phyloP scores from a whole-genome alignment of 2,888 invertebrate genomes.

The Lasioglossum leucozonium region DNA sequence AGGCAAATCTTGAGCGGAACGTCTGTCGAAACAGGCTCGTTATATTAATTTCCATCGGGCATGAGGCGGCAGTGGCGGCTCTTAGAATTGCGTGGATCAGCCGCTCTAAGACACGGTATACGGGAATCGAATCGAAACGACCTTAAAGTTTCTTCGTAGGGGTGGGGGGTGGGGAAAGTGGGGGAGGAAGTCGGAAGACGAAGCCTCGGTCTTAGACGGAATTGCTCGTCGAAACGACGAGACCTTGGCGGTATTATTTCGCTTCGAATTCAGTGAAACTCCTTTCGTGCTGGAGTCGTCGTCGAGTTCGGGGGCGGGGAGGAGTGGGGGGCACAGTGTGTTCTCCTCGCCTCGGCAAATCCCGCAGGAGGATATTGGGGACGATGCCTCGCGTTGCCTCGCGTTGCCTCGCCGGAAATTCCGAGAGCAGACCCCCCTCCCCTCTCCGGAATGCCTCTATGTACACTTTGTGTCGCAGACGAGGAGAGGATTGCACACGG shows the following conservation, averaged over 20 bases:
- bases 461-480: constrained; percentile 16
- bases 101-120: constrained; percentile 13
- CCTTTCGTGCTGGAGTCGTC: constrained; percentile 57
- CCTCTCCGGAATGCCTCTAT: constrained; percentile 23
- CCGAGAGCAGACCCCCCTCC: not conserved
- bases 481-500: constrained; percentile 4
- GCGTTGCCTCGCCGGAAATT: constrained; percentile 43
- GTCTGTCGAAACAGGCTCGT: not conserved
- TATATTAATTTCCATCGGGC: not conserved
- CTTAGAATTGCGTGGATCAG: not conserved
- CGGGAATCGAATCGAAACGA: constrained; percentile 53
- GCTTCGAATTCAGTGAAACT: constrained; percentile 63
- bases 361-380: constrained; percentile 55
- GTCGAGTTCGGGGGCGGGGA: constrained; percentile 46
- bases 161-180: too few species aligned
- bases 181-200: constrained; percentile 2
- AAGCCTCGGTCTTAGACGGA: constrained; percentile 31
- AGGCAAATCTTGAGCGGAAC: not conserved
- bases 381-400: constrained; percentile 2
- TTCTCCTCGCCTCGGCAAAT: constrained; percentile 51
- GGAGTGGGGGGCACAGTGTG: too few species aligned
- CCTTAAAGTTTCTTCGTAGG: constrained; percentile 42
- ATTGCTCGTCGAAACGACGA: constrained; percentile 41
- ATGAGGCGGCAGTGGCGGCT: not conserved
- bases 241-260: constrained; percentile 49